Evolutionary conservation across 2,888 invertebrate species (phyloP).

Genomic region (Yponomeuta sedellus): DNA sequence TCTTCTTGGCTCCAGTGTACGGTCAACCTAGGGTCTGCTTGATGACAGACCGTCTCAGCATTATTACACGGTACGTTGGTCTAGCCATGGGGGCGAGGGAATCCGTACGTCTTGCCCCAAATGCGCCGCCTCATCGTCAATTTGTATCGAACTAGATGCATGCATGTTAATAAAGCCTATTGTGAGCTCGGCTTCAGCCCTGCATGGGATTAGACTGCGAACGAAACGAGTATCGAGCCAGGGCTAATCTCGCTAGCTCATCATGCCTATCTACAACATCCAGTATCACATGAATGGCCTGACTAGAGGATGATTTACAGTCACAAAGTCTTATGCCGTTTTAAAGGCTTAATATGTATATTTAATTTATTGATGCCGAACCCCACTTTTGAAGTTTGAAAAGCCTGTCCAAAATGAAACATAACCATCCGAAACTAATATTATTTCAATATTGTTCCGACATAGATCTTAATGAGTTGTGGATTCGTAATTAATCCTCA

Average conservation of each 20-base stretch:
- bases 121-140: slow-evolving; percentile 53
- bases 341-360: not conserved
- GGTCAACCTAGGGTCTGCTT: not conserved
- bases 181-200: slow-evolving; percentile 41
- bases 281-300: no score
- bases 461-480: not conserved
- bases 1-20: not conserved
- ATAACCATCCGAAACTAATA: not conserved
- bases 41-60: slow-evolving; percentile 22
- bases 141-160: slow-evolving; percentile 54
- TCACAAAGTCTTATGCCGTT: not conserved
- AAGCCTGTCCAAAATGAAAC: slow-evolving; percentile 2
- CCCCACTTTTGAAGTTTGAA: not conserved
- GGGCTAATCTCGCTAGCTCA: slow-evolving; percentile 23
- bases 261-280: not conserved
- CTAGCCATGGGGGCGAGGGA: slow-evolving; percentile 12
- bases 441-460: slow-evolving; percentile 8
- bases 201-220: slow-evolving; percentile 44
- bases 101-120: slow-evolving; percentile 27
- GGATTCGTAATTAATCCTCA: slow-evolving; percentile 21
- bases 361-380: not conserved
- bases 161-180: slow-evolving; percentile 70
- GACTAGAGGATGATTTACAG: not conserved
- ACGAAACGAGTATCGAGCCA: slow-evolving; percentile 10
- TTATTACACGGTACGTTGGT: slow-evolving; percentile 33